Conservation (phyloP, 2,797 vertebrate genomes). For the Cheracebus regulus region DNA sequence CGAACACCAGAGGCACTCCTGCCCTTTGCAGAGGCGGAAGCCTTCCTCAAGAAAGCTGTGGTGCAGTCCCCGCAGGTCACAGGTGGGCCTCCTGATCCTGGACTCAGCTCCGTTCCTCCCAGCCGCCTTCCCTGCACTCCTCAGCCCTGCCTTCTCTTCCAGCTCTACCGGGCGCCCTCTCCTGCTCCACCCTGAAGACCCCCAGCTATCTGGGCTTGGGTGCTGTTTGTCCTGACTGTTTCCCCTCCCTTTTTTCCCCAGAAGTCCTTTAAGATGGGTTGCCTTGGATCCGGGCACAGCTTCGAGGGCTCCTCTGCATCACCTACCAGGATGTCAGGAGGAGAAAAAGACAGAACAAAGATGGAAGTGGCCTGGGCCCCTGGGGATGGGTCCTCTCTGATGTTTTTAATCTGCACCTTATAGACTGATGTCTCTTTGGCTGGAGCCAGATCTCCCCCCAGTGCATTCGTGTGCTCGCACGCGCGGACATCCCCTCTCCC, state of each 20-base stretch:
- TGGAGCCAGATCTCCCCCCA: slow-evolving; percentile 64
- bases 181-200: background rate
- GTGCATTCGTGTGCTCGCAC: slow-evolving; percentile 69
- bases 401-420: slow-evolving; percentile 90
- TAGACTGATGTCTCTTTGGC: slow-evolving; percentile 86
- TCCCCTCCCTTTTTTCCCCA: background rate
- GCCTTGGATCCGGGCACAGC: slow-evolving; percentile 50
- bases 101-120: background rate
- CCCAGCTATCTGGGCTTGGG: background rate
- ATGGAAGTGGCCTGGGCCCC: slow-evolving; percentile 58
- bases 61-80: slow-evolving; percentile 95
- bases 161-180: background rate
- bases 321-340: slow-evolving; percentile 57
- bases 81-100: slow-evolving; percentile 84
- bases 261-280: slow-evolving; percentile 83
- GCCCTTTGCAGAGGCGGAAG: slow-evolving; percentile 90
- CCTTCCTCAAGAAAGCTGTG: slow-evolving; percentile 94
- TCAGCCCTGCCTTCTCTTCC: background rate
- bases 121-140: background rate
- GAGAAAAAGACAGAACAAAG: slow-evolving; percentile 67
- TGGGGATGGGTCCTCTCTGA: slow-evolving; percentile 69
- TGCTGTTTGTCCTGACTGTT: background rate
- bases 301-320: slow-evolving; percentile 39
- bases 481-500: slow-evolving; percentile 55
- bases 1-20: slow-evolving; percentile 90